Conservation (phyloP, 1,140 invertebrate species). For the Calliphora vicina region DNA sequence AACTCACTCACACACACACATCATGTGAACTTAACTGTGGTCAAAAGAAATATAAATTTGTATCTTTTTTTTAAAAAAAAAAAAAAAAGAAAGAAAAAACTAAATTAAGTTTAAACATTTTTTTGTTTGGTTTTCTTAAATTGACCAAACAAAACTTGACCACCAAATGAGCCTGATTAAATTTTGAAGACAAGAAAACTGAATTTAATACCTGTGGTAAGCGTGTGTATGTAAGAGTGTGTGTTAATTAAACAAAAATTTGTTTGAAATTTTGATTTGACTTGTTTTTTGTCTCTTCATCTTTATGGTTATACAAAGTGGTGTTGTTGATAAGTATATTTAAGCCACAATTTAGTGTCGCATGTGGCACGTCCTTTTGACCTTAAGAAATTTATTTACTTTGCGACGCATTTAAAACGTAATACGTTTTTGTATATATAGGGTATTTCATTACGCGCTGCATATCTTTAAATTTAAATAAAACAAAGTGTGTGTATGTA, state of each 20-base stretch:
- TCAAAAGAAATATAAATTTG: neutral
- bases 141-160: constrained; percentile 60
- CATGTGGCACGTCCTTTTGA: constrained; percentile 60
- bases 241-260: neutral
- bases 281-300: neutral
- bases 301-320: constrained; percentile 37
- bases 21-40: neutral
- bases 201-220: neutral
- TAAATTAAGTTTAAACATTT: constrained; percentile 50
- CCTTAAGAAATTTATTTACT: constrained; percentile 39
- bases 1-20: neutral
- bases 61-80: neutral
- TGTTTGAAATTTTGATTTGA: neutral
- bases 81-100: no score
- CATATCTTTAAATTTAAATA: no score
- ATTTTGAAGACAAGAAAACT: constrained; percentile 41
- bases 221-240: neutral
- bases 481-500: no score
- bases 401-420: no score
- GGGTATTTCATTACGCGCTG: no score
- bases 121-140: constrained; percentile 45
- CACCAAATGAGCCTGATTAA: constrained; percentile 63
- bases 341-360: constrained; percentile 57
- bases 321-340: constrained; percentile 61
- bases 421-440: no score